A percentile compares a stretch with the other conserved stretches of the same genome.
These are phyloP conservation scores for Platygyra sinensis DNA, from an alignment of 64 coral and sea anemone genomes.

Conservation along the genomic window DNA sequence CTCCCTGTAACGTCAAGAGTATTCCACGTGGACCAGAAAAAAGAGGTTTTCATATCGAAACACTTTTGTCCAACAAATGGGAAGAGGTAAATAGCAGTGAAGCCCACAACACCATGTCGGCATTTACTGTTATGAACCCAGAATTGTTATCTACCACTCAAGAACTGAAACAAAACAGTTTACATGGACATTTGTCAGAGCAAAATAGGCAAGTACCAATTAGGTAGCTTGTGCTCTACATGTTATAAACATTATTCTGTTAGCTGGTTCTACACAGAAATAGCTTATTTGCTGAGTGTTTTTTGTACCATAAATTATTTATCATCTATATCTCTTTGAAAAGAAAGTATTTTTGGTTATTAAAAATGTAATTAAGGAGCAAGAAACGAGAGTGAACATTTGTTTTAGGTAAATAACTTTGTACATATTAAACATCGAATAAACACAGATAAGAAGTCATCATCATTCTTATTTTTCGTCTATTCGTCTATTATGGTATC, in stretches of 20 bases:
- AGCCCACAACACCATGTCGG: not conserved
- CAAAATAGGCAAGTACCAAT: too few species aligned
- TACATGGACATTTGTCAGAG: not conserved
- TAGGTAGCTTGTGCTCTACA: too few species aligned
- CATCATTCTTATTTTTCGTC: not conserved
- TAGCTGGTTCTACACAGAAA: too few species aligned
- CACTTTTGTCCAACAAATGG: conserved; percentile 29
- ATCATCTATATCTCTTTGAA: too few species aligned
- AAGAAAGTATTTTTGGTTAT: too few species aligned
- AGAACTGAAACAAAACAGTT: not conserved
- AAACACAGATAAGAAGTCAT: not conserved
- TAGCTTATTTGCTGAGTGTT: not conserved
- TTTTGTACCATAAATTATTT: too few species aligned
- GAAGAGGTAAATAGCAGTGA: not conserved
- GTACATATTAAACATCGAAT: not conserved
- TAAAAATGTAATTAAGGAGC: not conserved
- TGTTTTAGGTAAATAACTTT: not conserved
- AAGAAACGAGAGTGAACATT: not conserved
- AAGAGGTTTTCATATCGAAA: conserved; percentile 41
- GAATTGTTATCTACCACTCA: not conserved
- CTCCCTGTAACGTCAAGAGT: not conserved
- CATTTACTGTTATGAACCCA: not conserved
- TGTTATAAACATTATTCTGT: too few species aligned
- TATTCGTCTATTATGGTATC: too few species aligned
- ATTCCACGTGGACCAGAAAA: not conserved